Conservation (phyloP, 2,113 vertebrate genomes). For the Istiophorus platypterus region DNA sequence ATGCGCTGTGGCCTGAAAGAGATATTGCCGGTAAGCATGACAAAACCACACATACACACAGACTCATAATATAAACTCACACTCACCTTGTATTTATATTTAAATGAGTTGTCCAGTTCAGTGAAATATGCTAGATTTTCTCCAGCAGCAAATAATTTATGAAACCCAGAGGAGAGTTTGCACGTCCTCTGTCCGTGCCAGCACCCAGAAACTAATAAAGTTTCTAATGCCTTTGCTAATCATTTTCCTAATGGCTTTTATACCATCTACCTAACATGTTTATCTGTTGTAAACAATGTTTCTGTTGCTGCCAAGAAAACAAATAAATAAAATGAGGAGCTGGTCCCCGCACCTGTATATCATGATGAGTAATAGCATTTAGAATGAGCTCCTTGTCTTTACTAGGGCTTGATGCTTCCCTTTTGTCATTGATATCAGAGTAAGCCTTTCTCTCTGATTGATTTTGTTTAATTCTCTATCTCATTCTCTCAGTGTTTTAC, state of each 20-base stretch:
- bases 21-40: constrained; percentile 93
- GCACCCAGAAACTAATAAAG: constrained; percentile 67
- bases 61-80: constrained; percentile 38
- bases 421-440: not conserved
- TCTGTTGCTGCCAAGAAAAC: constrained; percentile 46
- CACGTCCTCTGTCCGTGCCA: constrained; percentile 66
- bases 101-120: constrained; percentile 85
- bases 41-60: constrained; percentile 32
- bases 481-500: not conserved
- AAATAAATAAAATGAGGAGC: constrained; percentile 51
- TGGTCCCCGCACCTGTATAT: constrained; percentile 34
- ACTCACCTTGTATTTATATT: constrained; percentile 83
- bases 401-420: constrained; percentile 2
- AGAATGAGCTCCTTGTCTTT: constrained; percentile 18
- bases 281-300: constrained; percentile 62
- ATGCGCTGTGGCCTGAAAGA: constrained; percentile 97
- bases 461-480: not conserved
- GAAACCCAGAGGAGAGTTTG: constrained; percentile 69
- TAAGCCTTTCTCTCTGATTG: constrained; percentile 2
- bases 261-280: constrained; percentile 58
- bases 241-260: constrained; percentile 57
- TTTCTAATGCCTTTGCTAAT: constrained; percentile 57
- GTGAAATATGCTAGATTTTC: constrained; percentile 81
- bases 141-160: constrained; percentile 78
- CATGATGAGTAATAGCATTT: constrained; percentile 31